Percentiles rank a stretch among this genome's conserved stretches.
phyloP scores from a whole-genome alignment of 1,140 invertebrate genomes.

The Anastrepha obliqua region DNA sequence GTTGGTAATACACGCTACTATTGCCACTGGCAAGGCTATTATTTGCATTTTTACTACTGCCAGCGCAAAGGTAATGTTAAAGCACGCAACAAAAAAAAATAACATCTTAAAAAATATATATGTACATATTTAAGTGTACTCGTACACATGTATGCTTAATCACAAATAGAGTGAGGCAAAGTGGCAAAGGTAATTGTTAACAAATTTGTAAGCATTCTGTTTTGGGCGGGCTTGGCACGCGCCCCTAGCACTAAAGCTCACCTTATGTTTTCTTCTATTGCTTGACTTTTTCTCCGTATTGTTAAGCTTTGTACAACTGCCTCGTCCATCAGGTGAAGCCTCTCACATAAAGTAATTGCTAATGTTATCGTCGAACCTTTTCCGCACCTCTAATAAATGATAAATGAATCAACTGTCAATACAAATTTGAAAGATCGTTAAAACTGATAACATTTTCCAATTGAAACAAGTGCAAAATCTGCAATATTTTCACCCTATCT shows the following conservation, averaged over 20 bases:
- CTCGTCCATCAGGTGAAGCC: not conserved
- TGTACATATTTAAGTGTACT: not conserved
- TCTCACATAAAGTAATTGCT: not conserved
- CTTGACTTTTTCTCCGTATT: not conserved
- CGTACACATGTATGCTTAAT: not conserved
- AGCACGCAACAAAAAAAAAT: not conserved
- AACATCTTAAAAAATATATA: not conserved
- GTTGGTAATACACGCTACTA: not conserved
- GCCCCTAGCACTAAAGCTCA: not conserved
- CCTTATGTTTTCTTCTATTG: not conserved
- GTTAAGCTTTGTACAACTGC: not conserved
- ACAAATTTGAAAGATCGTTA: not conserved
- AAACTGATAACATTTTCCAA: constrained; percentile 15
- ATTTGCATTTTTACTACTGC: constrained; percentile 42
- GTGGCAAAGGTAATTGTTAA: constrained; percentile 40
- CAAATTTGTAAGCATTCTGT: constrained; percentile 44
- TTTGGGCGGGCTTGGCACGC: constrained; percentile 34
- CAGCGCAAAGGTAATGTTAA: not conserved
- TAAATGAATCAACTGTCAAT: constrained; percentile 5
- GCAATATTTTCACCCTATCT: too few species aligned
- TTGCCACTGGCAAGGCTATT: constrained; percentile 38
- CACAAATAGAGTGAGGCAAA: constrained; percentile 10
- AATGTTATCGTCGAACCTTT: not conserved
- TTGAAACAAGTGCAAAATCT: not conserved
- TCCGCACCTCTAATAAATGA: constrained; percentile 2